Base-by-base conservation (phyloP, 2,797 vertebrate species). In the Setipinna tenuifilis region DNA sequence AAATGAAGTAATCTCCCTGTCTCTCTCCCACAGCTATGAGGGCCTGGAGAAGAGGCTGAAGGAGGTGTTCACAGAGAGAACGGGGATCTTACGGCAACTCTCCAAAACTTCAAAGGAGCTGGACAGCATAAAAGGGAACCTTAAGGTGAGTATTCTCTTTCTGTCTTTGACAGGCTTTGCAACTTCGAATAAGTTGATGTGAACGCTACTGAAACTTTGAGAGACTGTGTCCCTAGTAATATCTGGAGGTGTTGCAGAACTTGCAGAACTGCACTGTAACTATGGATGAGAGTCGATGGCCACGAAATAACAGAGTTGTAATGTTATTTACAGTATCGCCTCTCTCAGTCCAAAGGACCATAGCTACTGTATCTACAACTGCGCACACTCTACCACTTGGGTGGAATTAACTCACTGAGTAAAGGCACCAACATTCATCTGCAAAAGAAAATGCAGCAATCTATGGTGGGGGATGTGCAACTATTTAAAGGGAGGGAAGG, bases 21-120 rank as follows among this genome's bases (percentile, higher is more conserved):
- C 59, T 87, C 81, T 89, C 68, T 85, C 88, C 68, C 96, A 96
- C 95, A 95, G 96, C 94, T 98, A 98, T 89, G 97, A 98, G 92
- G 97, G 97, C 83, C 95, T 99, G 94, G 97, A 98, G 93, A 97
- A 95, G 91, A 97, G 97, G 91, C 96, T 99, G 85, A 99, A 97
- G 92, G 97, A 98, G 93, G 96, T 98, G 85, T 99, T 99, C 93
- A 97, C 95, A 88, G 98, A 99, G 89, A 94, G 98, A 89, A 98
- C 96, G 90, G 97, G 93, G 89, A 97, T 99, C 89, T 96, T 99
- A 89, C 97, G 94, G 83, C 98, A 99, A 82, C 96, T 99, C 88
- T 97, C 97, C 25, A 99, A 97, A 94, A 98, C 97, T 82, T 97
- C 98, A 83, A 97, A 97, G 92, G 98, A 98, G 90, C 94, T 98